phyloP scores from a whole-genome alignment of 2,113 vertebrate genomes.

The Microtus richardsoni region DNA sequence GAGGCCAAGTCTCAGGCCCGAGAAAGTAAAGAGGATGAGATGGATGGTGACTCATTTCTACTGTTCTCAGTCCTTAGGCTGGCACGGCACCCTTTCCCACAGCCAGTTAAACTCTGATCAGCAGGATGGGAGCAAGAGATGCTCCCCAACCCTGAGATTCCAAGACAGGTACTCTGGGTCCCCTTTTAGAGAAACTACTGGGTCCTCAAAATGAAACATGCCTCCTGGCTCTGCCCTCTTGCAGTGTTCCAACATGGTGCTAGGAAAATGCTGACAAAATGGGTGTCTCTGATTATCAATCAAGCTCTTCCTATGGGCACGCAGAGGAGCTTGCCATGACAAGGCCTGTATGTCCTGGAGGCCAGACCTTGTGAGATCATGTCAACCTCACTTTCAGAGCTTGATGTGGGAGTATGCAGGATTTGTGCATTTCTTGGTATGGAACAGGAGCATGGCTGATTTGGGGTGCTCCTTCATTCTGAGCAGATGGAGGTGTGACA shows the following conservation, averaged over 20 bases:
- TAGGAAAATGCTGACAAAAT: neutral
- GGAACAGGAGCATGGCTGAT: neutral
- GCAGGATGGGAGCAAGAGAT: neutral
- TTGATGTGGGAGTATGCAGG: neutral
- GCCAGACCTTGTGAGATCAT: neutral
- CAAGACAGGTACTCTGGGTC: neutral
- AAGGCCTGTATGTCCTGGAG: neutral
- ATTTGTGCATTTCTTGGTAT: rapidly evolving
- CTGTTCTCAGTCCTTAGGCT: neutral
- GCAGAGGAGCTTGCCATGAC: rapidly evolving
- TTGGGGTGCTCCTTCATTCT: neutral
- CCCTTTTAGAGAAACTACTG: neutral
- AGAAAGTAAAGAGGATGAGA: neutral
- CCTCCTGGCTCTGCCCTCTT: neutral
- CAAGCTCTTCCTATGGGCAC: neutral
- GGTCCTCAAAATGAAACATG: neutral
- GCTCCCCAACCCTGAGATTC: neutral
- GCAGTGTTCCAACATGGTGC: neutral
- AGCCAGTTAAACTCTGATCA: neutral
- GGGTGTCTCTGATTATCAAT: neutral
- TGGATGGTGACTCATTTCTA: rapidly evolving
- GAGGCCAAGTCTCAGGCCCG: neutral
- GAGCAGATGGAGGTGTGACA: neutral
- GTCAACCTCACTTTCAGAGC: too few species aligned
- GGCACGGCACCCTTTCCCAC: neutral